Percentiles rank a stretch among this genome's conserved stretches.
Conservation (phyloP, 2,113 vertebrate genomes). For the Chelonoidis abingdonii region DNA sequence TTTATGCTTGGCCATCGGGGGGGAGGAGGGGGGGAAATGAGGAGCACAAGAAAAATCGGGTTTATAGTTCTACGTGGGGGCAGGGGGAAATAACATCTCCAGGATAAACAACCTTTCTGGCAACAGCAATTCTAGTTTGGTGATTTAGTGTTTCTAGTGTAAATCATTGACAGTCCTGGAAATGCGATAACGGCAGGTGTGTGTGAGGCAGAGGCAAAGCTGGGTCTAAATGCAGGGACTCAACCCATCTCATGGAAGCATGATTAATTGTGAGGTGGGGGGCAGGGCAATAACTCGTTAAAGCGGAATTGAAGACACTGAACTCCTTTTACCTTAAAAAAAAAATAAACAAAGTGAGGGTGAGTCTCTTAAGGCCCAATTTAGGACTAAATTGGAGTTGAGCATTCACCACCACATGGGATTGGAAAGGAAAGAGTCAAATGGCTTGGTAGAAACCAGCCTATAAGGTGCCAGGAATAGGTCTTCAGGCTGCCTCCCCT, state of each 20-base stretch:
- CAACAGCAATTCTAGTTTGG: background rate
- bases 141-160: conserved; percentile 19
- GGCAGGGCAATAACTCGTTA: background rate
- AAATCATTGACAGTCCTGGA: conserved; percentile 44
- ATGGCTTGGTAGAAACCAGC: background rate
- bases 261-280: background rate
- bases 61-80: background rate
- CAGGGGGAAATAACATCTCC: background rate
- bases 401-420: background rate
- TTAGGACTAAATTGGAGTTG: background rate
- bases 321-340: background rate
- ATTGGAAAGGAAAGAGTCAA: background rate
- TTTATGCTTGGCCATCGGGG: background rate
- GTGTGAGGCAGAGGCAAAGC: background rate
- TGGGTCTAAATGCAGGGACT: background rate
- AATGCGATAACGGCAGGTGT: fast-evolving
- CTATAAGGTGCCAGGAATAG: fast-evolving
- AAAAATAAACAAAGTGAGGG: background rate
- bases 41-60: background rate
- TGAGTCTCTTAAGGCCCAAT: background rate
- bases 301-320: background rate
- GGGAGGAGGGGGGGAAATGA: no score
- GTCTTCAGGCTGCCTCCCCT: fast-evolving
- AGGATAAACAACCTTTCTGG: fast-evolving
- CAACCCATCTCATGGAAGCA: background rate